phyloP scores from a whole-genome alignment of 2,888 invertebrate genomes.

The Glyphotaelius pellucidus region DNA sequence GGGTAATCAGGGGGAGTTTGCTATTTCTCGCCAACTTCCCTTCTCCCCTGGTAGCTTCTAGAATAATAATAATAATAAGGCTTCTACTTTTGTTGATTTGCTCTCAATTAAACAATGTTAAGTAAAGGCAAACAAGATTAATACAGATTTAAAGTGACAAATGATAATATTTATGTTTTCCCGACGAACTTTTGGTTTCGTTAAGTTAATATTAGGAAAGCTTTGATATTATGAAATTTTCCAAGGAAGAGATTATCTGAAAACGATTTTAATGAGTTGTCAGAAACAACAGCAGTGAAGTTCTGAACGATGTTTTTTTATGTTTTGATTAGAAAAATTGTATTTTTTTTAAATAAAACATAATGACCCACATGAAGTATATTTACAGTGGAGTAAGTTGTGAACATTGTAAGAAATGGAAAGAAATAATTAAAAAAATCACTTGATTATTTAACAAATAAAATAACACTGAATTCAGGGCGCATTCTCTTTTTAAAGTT shows the following conservation, averaged over 20 bases:
- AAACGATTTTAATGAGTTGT: background rate
- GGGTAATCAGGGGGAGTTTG: background rate
- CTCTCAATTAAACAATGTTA: slow-evolving; percentile 2
- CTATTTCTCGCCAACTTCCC: background rate
- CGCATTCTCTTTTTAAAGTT: too few relatives aligned
- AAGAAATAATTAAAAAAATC: too few relatives aligned
- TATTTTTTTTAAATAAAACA: too few relatives aligned
- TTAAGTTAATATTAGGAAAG: background rate
- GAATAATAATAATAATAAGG: background rate
- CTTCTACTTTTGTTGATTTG: background rate
- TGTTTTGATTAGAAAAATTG: too few relatives aligned
- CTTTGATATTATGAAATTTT: background rate
- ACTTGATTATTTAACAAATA: too few relatives aligned
- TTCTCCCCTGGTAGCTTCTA: background rate
- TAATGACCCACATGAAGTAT: too few relatives aligned
- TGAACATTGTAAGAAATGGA: too few relatives aligned
- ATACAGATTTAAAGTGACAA: background rate
- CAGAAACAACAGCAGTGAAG: background rate
- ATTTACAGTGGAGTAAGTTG: too few relatives aligned
- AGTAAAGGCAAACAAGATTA: background rate
- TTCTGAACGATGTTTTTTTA: too few relatives aligned
- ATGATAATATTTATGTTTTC: background rate
- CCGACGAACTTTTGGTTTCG: background rate
- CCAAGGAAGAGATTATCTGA: background rate
- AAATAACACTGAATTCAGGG: too few relatives aligned